Percentiles rank a stretch among this genome's conserved stretches.
phyloP scores from a whole-genome alignment of 2,113 vertebrate species.

The Psophia crepitans region DNA sequence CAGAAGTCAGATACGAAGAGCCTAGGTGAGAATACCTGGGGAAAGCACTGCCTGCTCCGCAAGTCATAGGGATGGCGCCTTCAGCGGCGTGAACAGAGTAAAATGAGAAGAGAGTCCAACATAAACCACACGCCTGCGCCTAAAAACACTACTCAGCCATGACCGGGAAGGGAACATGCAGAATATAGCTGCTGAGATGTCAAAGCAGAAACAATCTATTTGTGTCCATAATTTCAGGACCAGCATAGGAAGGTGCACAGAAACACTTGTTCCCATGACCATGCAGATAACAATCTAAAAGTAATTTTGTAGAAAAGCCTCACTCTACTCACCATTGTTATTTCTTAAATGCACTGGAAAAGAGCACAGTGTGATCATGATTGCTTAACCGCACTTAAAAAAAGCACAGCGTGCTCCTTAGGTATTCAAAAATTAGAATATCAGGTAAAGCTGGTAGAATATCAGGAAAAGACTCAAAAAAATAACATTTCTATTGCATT shows the following conservation, averaged over 20 bases:
- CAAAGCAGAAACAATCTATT: neutral
- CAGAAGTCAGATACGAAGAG: neutral
- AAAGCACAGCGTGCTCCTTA: neutral
- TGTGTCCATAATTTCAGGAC: neutral
- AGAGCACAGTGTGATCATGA: neutral
- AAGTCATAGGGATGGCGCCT: fast-evolving
- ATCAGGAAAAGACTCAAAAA: neutral
- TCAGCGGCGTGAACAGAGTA: fast-evolving
- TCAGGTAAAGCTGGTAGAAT: neutral
- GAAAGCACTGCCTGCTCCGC: neutral
- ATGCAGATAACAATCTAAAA: neutral
- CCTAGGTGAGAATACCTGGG: neutral
- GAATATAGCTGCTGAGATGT: neutral
- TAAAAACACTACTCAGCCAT: neutral
- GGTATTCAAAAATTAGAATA: neutral
- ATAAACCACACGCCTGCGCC: neutral
- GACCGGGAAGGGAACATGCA: neutral
- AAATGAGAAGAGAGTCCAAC: neutral
- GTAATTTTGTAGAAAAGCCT: neutral
- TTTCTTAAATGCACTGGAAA: neutral
- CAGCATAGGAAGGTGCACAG: neutral
- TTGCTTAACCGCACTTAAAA: conserved; percentile 9
- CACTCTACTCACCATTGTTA: neutral
- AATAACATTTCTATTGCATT: neutral
- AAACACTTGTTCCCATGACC: fast-evolving